phyloP scores from a whole-genome alignment of 2,113 vertebrate species.

The Ovibos moschatus region DNA sequence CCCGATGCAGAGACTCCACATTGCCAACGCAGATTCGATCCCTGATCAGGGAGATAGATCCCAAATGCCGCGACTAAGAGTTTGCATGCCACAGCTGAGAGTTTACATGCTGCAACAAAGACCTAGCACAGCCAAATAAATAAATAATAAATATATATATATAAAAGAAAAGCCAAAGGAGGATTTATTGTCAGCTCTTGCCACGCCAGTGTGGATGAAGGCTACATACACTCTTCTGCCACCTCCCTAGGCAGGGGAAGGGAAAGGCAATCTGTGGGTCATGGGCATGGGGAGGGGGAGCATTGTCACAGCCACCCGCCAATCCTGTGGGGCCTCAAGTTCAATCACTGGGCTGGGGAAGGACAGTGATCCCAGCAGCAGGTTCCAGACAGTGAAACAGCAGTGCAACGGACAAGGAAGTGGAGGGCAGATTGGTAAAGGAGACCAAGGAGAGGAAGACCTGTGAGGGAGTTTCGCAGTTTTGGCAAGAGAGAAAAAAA shows the following conservation, averaged over 20 bases:
- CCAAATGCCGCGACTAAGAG: background rate
- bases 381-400: background rate
- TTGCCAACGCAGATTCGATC: background rate
- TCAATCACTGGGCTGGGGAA: background rate
- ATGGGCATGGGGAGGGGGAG: fast-evolving
- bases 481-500: background rate
- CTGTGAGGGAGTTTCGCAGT: background rate
- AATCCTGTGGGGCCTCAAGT: fast-evolving
- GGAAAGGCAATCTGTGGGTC: too few relatives aligned
- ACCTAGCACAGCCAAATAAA: background rate
- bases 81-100: background rate
- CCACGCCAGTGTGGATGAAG: background rate
- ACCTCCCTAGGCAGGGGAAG: background rate
- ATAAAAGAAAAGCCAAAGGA: background rate
- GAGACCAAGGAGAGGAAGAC: background rate
- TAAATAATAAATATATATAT: background rate
- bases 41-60: background rate
- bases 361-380: background rate
- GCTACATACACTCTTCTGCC: fast-evolving
- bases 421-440: background rate
- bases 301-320: background rate
- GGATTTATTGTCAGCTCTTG: background rate
- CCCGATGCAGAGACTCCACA: background rate
- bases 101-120: background rate
- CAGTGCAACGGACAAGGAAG: background rate